Conservation (phyloP, 2,113 vertebrate genomes). For the Cinclus mexicanus region DNA sequence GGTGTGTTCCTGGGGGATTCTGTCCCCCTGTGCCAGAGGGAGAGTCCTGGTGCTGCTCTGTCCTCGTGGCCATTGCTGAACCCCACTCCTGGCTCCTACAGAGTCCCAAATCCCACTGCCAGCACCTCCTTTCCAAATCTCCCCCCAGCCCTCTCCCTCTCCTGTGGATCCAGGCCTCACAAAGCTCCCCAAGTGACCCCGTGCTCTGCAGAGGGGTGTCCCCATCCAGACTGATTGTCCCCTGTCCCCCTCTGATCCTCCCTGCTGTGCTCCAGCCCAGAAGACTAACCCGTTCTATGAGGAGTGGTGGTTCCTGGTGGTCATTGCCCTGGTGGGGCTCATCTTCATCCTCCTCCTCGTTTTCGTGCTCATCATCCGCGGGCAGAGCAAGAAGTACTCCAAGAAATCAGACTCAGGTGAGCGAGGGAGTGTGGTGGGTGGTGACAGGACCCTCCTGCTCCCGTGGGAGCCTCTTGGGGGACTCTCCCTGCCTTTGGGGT, state of each 20-base stretch:
- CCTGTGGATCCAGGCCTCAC: fast-evolving
- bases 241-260: background rate
- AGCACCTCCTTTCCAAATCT: background rate
- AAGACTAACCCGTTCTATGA: slow-evolving; percentile 94
- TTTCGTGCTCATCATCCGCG: slow-evolving; percentile 93
- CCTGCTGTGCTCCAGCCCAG: slow-evolving; percentile 81
- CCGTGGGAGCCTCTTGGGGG: fast-evolving
- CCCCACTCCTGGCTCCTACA: background rate
- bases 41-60: background rate
- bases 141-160: background rate
- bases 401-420: slow-evolving; percentile 93
- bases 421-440: background rate
- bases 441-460: background rate
- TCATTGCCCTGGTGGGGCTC: slow-evolving; percentile 92
- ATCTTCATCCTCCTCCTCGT: slow-evolving; percentile 96
- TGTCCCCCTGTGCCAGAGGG: background rate
- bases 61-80: fast-evolving
- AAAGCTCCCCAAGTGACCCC: background rate
- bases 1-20: slow-evolving; percentile 34
- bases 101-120: background rate
- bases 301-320: slow-evolving; percentile 98
- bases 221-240: background rate
- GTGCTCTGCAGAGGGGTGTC: background rate
- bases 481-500: background rate
- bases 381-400: slow-evolving; percentile 95